Percentiles rank a stretch among this genome's conserved stretches.
These are phyloP conservation scores for Paramormyrops kingsleyae DNA, from an alignment of 2,113 vertebrate species.

Conservation along the genomic window DNA sequence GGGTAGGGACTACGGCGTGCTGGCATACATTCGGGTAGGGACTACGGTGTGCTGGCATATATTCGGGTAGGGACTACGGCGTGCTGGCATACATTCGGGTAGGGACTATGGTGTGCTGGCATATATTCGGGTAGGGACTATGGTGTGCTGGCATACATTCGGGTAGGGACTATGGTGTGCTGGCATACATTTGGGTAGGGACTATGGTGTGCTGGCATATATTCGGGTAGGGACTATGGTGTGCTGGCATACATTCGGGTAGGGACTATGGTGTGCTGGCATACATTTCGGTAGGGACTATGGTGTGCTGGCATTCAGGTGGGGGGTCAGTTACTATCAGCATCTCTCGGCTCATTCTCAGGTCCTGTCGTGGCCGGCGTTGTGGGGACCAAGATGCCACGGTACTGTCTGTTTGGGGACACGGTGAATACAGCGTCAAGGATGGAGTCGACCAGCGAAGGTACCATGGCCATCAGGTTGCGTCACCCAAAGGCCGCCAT, in stretches of 20 bases:
- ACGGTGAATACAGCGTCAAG: slow-evolving; percentile 83
- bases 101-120: too few relatives aligned
- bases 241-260: background rate
- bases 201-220: too few relatives aligned
- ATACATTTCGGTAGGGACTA: background rate
- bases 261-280: background rate
- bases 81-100: too few relatives aligned
- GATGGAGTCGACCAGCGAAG: slow-evolving; percentile 85
- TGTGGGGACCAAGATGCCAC: slow-evolving; percentile 85
- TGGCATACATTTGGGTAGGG: too few relatives aligned
- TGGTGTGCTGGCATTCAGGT: background rate
- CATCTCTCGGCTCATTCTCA: slow-evolving; percentile 32
- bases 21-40: too few relatives aligned
- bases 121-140: too few relatives aligned
- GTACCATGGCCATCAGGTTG: slow-evolving; percentile 34
- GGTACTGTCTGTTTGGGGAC: slow-evolving; percentile 85
- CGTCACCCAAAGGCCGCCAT: background rate
- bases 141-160: too few relatives aligned
- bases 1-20: background rate
- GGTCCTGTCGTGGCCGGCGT: slow-evolving; percentile 81
- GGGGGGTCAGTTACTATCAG: too few relatives aligned
- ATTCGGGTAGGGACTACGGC: too few relatives aligned
- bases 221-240: too few relatives aligned
- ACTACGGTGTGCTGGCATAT: too few relatives aligned
- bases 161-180: too few relatives aligned